Evolutionary conservation across 2,797 vertebrate genomes (phyloP), one percentile per base, ranked within the genome.

Genomic region (Coranthus polyacanthus): DNA sequence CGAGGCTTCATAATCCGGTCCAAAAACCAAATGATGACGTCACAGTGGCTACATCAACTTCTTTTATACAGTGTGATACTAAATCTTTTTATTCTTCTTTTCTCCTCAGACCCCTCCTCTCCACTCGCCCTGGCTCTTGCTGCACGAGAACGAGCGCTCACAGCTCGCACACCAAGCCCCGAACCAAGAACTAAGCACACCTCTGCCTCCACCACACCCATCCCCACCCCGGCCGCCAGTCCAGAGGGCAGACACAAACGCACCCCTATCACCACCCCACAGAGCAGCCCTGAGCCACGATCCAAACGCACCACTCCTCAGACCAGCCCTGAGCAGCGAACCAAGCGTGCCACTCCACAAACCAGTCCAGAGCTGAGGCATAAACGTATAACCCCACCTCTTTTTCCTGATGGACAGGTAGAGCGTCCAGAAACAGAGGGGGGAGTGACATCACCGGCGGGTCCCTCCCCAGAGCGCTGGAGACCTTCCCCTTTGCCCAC

Each of bases 111-210:
- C 79, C 98, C 97, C 0, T 97, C 96, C 56, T 99, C 97, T 5
- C 98, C 98, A 12, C 93, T 99, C 72, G 98, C 98, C 46, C 95
- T 99, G 65, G 97, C 98, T 81, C 94, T 99, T 83, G 98, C 98
- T 36, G 98, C 98, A 72, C 93, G 98, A 63, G 97, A 99, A 83
- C 94, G 97, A 81, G 98, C 98, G 1, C 95, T 99, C 63, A 97
- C 93, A 0, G 91, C 92, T 21, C 88, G 93, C 2, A 95, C 96
- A 0, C 91, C 91, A 0, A 91, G 90, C 47, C 92, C 92, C 0
- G 90, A 92, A 65, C 90, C 92, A 5, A 80, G 90, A 29, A 64
- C 70, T 0, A 92, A 90, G 68, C 89, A 88, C 20, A 62, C 79
- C 1, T 92, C 92, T 3, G 81, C 81, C 11, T 87, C 84, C 47